Percentiles rank a stretch among this genome's conserved stretches.
Conservation (phyloP, 2,113 vertebrate genomes). For the Crotalus helleri region DNA sequence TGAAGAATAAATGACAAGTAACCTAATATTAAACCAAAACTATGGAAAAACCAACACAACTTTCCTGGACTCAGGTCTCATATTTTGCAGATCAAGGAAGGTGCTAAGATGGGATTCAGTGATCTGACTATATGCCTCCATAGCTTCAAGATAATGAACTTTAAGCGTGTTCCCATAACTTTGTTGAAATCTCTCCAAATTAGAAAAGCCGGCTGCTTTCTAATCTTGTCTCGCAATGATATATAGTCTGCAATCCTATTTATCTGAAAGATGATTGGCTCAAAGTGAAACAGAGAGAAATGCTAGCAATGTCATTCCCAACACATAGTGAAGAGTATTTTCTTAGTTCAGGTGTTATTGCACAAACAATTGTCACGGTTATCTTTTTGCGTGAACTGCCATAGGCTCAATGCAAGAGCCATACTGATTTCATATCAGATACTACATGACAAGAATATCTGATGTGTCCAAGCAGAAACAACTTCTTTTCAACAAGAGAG, state of each 20-base stretch:
- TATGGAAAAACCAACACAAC: neutral
- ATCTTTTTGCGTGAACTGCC: neutral
- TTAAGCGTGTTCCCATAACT: neutral
- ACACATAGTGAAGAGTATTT: neutral
- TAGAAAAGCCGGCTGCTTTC: neutral
- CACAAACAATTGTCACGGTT: neutral
- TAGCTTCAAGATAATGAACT: neutral
- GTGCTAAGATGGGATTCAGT: rapidly evolving
- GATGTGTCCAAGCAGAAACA: neutral
- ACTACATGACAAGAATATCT: neutral
- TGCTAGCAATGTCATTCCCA: rapidly evolving
- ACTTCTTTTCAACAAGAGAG: neutral
- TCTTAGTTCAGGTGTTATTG: neutral
- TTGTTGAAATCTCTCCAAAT: neutral
- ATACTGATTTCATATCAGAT: neutral
- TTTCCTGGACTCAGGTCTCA: neutral
- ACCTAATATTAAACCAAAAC: neutral
- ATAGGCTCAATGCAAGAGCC: neutral
- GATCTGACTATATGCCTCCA: rapidly evolving
- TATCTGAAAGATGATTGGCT: rapidly evolving
- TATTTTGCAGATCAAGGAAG: rapidly evolving
- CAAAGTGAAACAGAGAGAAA: rapidly evolving
- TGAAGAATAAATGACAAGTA: neutral
- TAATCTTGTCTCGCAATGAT: rapidly evolving
- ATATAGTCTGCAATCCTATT: rapidly evolving